phyloP scores from a whole-genome alignment of 2,797 vertebrate genomes.

The Petrocephalus sullivani region DNA sequence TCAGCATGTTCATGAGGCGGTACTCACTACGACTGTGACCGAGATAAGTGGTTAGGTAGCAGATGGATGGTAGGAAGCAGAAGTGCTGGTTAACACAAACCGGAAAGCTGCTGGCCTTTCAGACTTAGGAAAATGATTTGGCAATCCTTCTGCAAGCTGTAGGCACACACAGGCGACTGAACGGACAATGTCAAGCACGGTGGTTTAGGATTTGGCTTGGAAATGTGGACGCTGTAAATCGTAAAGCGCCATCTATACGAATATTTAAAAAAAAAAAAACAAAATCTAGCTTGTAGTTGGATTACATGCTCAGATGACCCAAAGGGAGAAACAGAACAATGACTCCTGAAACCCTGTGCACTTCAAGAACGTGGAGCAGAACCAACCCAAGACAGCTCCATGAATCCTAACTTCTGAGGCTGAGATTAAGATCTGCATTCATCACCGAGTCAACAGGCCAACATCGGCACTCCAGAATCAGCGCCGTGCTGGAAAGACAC shows the following conservation, averaged over 20 bases:
- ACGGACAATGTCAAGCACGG: not conserved
- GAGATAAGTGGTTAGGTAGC: not conserved
- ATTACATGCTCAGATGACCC: not conserved
- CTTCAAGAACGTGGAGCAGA: not conserved
- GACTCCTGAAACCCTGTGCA: not conserved
- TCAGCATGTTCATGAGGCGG: not conserved
- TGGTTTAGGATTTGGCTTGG: not conserved
- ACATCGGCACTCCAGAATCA: not conserved
- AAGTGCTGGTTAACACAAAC: not conserved
- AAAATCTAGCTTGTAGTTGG: not conserved
- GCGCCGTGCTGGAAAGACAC: not conserved
- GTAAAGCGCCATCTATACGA: not conserved
- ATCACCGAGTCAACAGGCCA: not conserved
- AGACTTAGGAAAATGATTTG: not conserved
- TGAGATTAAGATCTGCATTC: not conserved
- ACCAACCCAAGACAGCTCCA: not conserved
- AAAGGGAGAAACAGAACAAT: not conserved
- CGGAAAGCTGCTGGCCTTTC: not conserved
- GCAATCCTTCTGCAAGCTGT: not conserved
- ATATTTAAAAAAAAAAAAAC: not conserved
- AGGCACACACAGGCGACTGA: not conserved
- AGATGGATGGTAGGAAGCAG: not conserved
- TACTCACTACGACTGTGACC: not conserved
- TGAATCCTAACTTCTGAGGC: not conserved
- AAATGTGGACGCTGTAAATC: not conserved